A percentile compares a stretch with the other conserved stretches of the same genome.
Conservation (phyloP, 2,888 invertebrate genomes). For the Carpatolechia fugitivella region DNA sequence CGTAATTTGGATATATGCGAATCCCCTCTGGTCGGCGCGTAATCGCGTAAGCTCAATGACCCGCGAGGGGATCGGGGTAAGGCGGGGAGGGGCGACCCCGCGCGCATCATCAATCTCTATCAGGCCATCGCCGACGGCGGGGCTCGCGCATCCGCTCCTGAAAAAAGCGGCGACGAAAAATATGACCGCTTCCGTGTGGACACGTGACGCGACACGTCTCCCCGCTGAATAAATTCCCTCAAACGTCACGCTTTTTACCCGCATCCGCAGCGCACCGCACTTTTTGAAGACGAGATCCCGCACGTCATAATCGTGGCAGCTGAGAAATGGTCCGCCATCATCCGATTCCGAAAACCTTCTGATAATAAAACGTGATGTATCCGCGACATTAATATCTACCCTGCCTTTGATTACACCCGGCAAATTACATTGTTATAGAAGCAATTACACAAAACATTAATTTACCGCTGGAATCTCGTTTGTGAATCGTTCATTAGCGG, state of each 20-base stretch:
- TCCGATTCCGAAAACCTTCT: conserved; percentile 13
- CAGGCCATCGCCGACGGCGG: conserved; percentile 52
- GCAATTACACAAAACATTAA: conserved; percentile 70
- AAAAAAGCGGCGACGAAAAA: conserved; percentile 62
- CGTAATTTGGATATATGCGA: conserved; percentile 78
- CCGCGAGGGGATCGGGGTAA: conserved; percentile 39
- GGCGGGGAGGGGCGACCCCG: conserved; percentile 30
- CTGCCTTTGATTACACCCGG: conserved; percentile 34
- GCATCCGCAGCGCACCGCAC: background rate
- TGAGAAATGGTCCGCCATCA: conserved; percentile 21
- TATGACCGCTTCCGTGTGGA: conserved; percentile 55
- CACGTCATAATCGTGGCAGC: conserved; percentile 15
- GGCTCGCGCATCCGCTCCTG: conserved; percentile 44
- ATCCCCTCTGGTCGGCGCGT: conserved; percentile 59
- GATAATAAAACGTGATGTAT: conserved; percentile 23
- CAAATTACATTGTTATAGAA: conserved; percentile 47
- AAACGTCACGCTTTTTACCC: conserved; percentile 14
- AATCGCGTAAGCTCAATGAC: conserved; percentile 68
- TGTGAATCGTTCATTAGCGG: conserved; percentile 66
- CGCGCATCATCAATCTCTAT: conserved; percentile 75
- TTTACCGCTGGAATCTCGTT: conserved; percentile 59
- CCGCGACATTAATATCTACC: conserved; percentile 21
- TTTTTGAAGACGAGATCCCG: conserved; percentile 12
- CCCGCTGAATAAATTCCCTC: conserved; percentile 22
- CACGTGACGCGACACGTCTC: conserved; percentile 37